A percentile compares a stretch with the other conserved stretches of the same genome.
phyloP scores from a whole-genome alignment of 2,888 invertebrate species.

The Microplitis manilae region DNA sequence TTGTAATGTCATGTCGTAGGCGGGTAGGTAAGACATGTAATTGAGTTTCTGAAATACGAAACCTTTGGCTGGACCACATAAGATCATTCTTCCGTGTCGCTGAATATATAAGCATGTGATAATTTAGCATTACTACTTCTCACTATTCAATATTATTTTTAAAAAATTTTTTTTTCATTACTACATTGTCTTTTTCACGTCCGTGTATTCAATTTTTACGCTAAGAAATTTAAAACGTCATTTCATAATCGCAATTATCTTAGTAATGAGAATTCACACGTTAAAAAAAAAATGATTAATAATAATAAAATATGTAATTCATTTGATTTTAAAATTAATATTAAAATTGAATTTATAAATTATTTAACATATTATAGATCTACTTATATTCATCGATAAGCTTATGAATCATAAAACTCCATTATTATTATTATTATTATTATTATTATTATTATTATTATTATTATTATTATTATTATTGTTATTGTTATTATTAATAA shows the following conservation, averaged over 20 bases:
- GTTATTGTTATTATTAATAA: neutral
- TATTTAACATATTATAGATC: neutral
- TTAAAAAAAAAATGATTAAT: neutral
- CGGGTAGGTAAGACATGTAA: neutral
- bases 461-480: neutral
- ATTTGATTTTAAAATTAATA: slow-evolving; percentile 1
- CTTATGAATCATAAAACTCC: neutral
- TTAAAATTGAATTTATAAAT: neutral
- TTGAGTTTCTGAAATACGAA: slow-evolving; percentile 49
- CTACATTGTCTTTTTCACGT: neutral
- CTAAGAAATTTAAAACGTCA: neutral
- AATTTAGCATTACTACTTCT: slow-evolving; percentile 14
- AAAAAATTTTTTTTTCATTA: neutral
- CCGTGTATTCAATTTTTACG: neutral
- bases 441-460: neutral
- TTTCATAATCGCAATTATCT: neutral
- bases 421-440: neutral
- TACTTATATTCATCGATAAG: neutral
- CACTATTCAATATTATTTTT: neutral
- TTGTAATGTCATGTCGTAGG: slow-evolving; percentile 4
- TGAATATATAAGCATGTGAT: slow-evolving; percentile 40
- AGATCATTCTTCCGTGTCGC: slow-evolving; percentile 60
- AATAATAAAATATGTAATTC: neutral
- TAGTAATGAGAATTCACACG: neutral
- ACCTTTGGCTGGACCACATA: slow-evolving; percentile 53